These are phyloP conservation scores for Archivesica marissinica DNA, from an alignment of 1,140 invertebrate genomes.

Conservation along the genomic window DNA sequence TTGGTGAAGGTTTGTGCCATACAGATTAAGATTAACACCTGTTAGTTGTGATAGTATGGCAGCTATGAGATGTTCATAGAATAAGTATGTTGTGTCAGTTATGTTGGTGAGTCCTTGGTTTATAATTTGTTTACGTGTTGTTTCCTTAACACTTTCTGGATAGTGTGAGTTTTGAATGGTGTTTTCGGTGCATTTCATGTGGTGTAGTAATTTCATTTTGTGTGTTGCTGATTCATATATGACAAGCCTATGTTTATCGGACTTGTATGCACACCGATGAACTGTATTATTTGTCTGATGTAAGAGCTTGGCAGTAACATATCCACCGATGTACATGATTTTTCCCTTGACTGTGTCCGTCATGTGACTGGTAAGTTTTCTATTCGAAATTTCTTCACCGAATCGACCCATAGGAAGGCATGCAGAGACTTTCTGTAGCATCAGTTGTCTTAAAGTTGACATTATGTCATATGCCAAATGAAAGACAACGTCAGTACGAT, in stretches of 20 bases:
- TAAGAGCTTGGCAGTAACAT: constrained; percentile 23
- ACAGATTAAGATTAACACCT: too few relatives aligned
- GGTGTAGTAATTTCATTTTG: constrained; percentile 31
- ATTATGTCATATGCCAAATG: constrained; percentile 36
- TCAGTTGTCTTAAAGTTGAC: constrained; percentile 16
- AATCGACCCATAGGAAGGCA: constrained; percentile 1
- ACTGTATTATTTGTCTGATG: constrained; percentile 6
- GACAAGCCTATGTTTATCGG: not conserved
- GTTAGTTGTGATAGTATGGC: too few relatives aligned
- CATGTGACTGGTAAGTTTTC: constrained; percentile 16
- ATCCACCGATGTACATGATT: constrained; percentile 27
- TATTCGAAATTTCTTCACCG: not conserved
- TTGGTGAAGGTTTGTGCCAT: too few relatives aligned
- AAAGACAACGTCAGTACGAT: constrained; percentile 8
- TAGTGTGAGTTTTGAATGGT: too few relatives aligned
- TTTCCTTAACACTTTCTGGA: too few relatives aligned
- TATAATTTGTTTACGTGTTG: not conserved
- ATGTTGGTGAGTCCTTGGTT: constrained; percentile 10
- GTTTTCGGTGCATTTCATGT: constrained; percentile 15
- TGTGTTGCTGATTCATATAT: constrained; percentile 17
- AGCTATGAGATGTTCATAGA: too few relatives aligned
- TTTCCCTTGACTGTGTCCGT: constrained; percentile 38
- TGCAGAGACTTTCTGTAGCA: constrained; percentile 16
- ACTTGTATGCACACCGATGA: constrained; percentile 5
- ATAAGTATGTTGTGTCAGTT: not conserved